Conservation (phyloP, 1,140 invertebrate species). For the Rhynchophorus ferrugineus region DNA sequence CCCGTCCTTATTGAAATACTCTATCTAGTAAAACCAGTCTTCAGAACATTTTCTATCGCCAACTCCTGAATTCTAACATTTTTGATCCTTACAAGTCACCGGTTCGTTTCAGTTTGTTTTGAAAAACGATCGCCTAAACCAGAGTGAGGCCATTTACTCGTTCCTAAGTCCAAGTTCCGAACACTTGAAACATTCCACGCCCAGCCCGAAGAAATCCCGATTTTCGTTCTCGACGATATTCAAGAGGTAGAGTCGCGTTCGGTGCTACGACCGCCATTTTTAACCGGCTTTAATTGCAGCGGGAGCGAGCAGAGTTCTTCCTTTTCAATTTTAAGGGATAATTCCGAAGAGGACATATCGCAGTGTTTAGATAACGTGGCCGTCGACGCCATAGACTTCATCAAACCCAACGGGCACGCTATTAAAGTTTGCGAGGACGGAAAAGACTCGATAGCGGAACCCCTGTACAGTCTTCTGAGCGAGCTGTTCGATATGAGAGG, state of each 20-base stretch:
- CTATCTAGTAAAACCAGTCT: no score
- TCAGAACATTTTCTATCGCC: no score
- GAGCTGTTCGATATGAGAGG: conserved; percentile 86
- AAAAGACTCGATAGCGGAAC: conserved; percentile 81
- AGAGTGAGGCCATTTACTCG: conserved; percentile 80
- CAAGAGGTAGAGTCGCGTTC: conserved; percentile 53
- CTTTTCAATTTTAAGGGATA: conserved; percentile 42
- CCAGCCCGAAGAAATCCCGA: conserved; percentile 69
- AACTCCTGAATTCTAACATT: no score
- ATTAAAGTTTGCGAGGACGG: conserved; percentile 48
- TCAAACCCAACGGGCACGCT: conserved; percentile 37
- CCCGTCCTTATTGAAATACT: no score
- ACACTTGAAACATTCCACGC: conserved; percentile 69
- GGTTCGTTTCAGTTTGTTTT: conserved; percentile 68
- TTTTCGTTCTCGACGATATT: conserved; percentile 81
- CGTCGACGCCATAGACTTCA: conserved; percentile 41
- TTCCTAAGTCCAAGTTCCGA: conserved; percentile 86
- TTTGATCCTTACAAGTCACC: no score
- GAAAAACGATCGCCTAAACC: conserved; percentile 76
- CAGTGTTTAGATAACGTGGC: conserved; percentile 57
- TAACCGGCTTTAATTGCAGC: conserved; percentile 19
- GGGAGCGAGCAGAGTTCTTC: conserved; percentile 40
- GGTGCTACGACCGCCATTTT: background rate
- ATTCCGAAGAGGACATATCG: conserved; percentile 67
- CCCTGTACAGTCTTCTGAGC: conserved; percentile 73